Evolutionary conservation across 2,888 invertebrate species (phyloP), one percentile per base, ranked within the genome.

Genomic region (Hedya salicella): DNA sequence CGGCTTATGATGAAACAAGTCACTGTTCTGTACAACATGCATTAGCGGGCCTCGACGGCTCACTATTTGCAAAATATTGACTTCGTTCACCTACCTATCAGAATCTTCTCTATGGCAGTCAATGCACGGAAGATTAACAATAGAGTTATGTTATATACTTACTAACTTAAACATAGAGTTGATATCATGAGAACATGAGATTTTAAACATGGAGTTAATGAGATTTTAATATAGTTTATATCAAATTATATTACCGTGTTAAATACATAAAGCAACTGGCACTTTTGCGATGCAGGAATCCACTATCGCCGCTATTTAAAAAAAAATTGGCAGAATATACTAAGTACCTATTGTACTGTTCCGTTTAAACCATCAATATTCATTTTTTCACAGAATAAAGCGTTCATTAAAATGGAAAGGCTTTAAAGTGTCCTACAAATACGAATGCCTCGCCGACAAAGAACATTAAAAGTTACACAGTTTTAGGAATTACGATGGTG

Each of bases 11-110:
- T 56, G 67, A 70, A 69, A 70, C 62, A 52, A 32, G 62, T 65
- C 49, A 67, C 69, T 70, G 71, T 71, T 68, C 64, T 70, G 49
- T 69, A 69, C 25, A 40, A 59, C 39, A 39, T 25, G 30, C 25
- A 19, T 32, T 46, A 13, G 17, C 9, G 17, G 17, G 19, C 30
- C 13, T 16, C 8, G 25, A 42, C 44, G 14, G 4, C 16, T 50
- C 13, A 11, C 25, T 16, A 17, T 30, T 14, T 14, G 16, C 25
- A 14, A 54, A 40, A 14, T 4, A 16, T 42, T 16, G 1, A 54
- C 25, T 54, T n/a, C 39, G 54, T 25, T 13, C n/a, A 25, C 25
- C 25, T 25, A 17, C 36, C 11, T 13, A 2, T 6, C 2, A 0
- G 17, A n/a, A n/a, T 39, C 19, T 53, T 6, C 39, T 9, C 6